phyloP scores from a whole-genome alignment of 1,140 invertebrate species.

The Eueides isabella region DNA sequence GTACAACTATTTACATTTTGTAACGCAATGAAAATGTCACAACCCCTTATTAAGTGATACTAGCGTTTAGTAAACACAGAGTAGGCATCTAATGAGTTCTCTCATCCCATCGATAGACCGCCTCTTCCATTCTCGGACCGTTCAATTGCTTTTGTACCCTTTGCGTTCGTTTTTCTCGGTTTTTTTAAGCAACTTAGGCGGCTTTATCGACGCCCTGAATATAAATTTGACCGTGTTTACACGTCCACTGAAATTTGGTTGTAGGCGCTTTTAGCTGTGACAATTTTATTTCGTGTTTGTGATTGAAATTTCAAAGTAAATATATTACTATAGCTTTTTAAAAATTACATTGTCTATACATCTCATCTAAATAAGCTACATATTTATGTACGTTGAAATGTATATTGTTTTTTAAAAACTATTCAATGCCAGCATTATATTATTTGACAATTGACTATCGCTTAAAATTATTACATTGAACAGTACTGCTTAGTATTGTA shows the following conservation, averaged over 20 bases:
- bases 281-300: constrained; percentile 1
- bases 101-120: constrained; percentile 75
- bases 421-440: too few relatives aligned
- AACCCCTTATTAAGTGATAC: constrained; percentile 8
- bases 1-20: background rate
- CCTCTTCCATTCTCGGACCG: constrained; percentile 62
- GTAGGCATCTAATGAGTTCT: constrained; percentile 68
- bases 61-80: constrained; percentile 22
- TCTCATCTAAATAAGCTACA: too few relatives aligned
- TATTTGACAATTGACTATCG: too few relatives aligned
- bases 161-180: constrained; percentile 61
- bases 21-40: background rate
- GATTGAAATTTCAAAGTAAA: background rate
- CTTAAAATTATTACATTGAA: too few relatives aligned
- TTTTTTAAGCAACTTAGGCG: constrained; percentile 58
- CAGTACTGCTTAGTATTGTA: too few relatives aligned
- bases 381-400: too few relatives aligned
- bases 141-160: constrained; percentile 73
- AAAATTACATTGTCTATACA: too few relatives aligned
- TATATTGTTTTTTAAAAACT: too few relatives aligned
- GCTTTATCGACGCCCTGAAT: constrained; percentile 54
- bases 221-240: constrained; percentile 47
- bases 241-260: constrained; percentile 32
- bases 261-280: constrained; percentile 10
- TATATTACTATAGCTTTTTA: background rate